These are phyloP conservation scores for Epizoanthus stellaris DNA, from an alignment of 92 coral and sea anemone species.

Conservation along the genomic window DNA sequence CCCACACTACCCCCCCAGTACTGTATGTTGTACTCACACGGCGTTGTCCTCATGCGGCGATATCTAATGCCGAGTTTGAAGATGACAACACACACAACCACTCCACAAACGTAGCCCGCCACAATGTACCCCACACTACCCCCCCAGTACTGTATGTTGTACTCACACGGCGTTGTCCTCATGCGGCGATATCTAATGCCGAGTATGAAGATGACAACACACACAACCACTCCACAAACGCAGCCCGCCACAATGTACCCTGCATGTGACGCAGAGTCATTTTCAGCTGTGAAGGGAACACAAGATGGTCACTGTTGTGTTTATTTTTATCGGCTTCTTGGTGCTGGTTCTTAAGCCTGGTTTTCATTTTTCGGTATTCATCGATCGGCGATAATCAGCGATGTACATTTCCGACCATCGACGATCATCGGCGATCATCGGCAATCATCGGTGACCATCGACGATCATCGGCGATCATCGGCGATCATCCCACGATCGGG, in stretches of 20 bases:
- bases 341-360: too few relatives aligned
- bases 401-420: too few relatives aligned
- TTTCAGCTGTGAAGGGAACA: constrained; percentile 4
- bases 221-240: constrained; percentile 17
- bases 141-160: neutral
- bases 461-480: too few relatives aligned
- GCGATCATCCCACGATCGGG: too few relatives aligned
- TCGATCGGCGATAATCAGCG: too few relatives aligned
- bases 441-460: too few relatives aligned
- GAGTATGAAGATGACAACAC: constrained; percentile 7
- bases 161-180: constrained; percentile 32
- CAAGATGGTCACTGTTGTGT: neutral
- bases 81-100: neutral
- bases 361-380: too few relatives aligned
- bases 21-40: constrained; percentile 11
- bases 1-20: too few relatives aligned
- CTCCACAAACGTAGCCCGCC: constrained; percentile 29
- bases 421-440: too few relatives aligned
- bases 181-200: constrained; percentile 35
- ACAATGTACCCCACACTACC: neutral
- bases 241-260: constrained; percentile 28
- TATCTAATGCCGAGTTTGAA: constrained; percentile 20
- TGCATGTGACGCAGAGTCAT: constrained; percentile 6
- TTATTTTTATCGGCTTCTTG: neutral
- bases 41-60: constrained; percentile 23